Evolutionary conservation across 2,797 vertebrate species (phyloP).

Genomic region (Platalea minor): DNA sequence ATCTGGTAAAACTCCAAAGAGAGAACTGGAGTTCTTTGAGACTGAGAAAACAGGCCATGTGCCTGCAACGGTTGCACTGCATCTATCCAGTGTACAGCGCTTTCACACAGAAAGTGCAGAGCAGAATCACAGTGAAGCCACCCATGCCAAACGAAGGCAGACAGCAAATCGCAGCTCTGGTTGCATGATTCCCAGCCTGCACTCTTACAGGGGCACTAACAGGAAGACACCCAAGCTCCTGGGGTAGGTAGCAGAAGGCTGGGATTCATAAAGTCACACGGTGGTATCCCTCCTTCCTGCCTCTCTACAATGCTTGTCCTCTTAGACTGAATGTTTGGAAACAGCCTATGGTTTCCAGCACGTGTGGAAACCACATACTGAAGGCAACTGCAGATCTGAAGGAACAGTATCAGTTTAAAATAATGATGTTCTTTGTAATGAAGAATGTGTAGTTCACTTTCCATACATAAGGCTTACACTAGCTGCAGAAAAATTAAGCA

Average conservation of each 20-base stretch:
- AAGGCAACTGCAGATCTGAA: neutral
- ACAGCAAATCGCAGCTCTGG: neutral
- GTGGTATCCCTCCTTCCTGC: neutral
- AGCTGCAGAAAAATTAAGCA: neutral
- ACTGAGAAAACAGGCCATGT: accelerated
- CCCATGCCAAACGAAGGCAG: neutral
- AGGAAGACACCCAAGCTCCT: neutral
- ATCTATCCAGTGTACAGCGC: neutral
- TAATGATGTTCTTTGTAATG: neutral
- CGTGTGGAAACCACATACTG: neutral
- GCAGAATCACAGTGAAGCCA: neutral
- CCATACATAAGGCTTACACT: neutral
- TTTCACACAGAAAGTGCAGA: neutral
- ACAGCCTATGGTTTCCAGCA: neutral
- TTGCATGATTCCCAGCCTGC: neutral
- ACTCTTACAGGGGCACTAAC: neutral
- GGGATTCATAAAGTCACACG: neutral
- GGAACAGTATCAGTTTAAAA: neutral
- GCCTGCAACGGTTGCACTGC: neutral
- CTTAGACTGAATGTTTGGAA: neutral
- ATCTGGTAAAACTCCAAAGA: neutral
- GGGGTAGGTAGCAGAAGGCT: neutral
- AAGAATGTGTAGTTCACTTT: neutral
- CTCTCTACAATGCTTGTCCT: neutral
- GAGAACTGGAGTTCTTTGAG: neutral